A percentile compares a stretch with the other conserved stretches of the same genome.
Conservation (phyloP, 92 coral and sea anemone species). For the Phenganax subtilis region DNA sequence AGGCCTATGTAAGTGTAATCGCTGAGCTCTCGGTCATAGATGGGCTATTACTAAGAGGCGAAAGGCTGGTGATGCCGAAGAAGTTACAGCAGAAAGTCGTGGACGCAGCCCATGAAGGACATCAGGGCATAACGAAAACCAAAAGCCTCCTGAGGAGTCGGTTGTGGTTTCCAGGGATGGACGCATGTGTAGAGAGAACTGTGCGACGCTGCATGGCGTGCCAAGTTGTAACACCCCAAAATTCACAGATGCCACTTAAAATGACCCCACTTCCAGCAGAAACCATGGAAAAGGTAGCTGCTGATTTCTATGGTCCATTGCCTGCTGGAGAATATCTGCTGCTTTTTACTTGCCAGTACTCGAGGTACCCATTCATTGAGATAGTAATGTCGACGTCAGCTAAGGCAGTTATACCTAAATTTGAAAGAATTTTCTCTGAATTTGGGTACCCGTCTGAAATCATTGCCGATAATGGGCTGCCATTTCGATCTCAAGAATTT, state of each 20-base stretch:
- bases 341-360: constrained; percentile 35
- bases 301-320: constrained; percentile 49
- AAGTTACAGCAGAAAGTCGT: constrained; percentile 42
- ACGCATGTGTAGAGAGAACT: constrained; percentile 40
- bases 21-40: not conserved
- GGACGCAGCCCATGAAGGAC: constrained; percentile 44
- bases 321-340: constrained; percentile 49
- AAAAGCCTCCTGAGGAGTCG: too few species aligned
- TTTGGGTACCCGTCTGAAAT: too few species aligned
- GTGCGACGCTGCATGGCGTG: constrained; percentile 49
- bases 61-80: not conserved
- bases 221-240: constrained; percentile 40
- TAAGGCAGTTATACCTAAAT: too few species aligned
- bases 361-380: too few species aligned
- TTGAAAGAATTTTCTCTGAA: too few species aligned
- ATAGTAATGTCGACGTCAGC: too few species aligned
- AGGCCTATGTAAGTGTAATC: not conserved
- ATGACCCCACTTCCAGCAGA: constrained; percentile 39
- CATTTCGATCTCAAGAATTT: constrained; percentile 2
- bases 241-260: constrained; percentile 30
- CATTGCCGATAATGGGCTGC: constrained; percentile 13
- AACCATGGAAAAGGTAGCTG: too few species aligned
- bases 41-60: not conserved
- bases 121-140: too few species aligned
- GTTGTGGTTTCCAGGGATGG: too few species aligned